phyloP scores from a whole-genome alignment of 2,797 vertebrate species.

The Remorina albescens region DNA sequence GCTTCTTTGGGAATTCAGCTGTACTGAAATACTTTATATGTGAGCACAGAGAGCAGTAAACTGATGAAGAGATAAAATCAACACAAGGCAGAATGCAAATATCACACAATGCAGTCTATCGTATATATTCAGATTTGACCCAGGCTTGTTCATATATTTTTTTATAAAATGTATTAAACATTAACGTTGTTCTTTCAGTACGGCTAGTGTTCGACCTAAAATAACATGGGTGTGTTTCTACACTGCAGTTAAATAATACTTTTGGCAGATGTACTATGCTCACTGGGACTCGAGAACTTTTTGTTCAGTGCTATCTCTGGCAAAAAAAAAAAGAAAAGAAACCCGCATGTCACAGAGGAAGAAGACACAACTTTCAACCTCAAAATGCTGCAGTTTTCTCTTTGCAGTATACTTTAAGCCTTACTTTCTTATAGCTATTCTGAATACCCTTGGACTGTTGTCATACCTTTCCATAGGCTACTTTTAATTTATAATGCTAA shows the following conservation, averaged over 20 bases:
- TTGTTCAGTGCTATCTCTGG: slow-evolving; percentile 8
- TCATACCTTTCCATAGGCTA: not conserved
- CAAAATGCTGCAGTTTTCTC: slow-evolving; percentile 10
- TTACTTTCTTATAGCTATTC: not conserved
- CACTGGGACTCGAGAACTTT: slow-evolving; percentile 7
- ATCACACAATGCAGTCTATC: too few species aligned
- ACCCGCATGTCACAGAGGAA: slow-evolving; percentile 20
- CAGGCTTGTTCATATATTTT: not conserved
- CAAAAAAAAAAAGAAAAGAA: slow-evolving; percentile 23
- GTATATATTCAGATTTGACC: too few species aligned
- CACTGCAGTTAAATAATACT: not conserved
- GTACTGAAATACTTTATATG: too few species aligned
- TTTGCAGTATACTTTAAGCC: not conserved
- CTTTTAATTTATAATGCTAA: not conserved
- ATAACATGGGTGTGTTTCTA: not conserved
- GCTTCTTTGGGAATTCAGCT: too few species aligned
- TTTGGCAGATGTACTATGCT: slow-evolving; percentile 16
- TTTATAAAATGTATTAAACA: not conserved
- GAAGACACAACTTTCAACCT: slow-evolving; percentile 10
- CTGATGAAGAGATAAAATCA: too few species aligned
- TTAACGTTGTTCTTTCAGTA: slow-evolving; percentile 7
- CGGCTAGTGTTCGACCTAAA: not conserved
- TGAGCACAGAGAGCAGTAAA: too few species aligned
- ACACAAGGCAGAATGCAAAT: too few species aligned
- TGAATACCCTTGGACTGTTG: not conserved